Base-by-base conservation (phyloP, 1,140 invertebrate genomes). In the Bemisia tabaci region DNA sequence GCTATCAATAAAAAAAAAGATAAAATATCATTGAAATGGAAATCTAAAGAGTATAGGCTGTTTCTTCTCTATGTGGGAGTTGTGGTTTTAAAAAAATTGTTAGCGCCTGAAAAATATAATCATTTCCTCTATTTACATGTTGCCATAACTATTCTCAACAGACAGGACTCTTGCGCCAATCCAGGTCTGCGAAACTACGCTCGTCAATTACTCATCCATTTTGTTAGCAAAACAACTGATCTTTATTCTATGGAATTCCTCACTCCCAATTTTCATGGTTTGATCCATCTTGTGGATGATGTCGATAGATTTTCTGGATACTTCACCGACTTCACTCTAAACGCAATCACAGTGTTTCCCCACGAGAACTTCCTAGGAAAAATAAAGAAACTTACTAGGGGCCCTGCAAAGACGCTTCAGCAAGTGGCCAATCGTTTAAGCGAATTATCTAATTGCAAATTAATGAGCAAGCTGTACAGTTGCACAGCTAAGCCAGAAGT, bases 31-130 rank as follows among this genome's bases (percentile, higher is more conserved):
- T n/a, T n/a, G n/a, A n/a, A n/a, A n/a, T 77, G 71, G 71, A 77
- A 77, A 70, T 74, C 74, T 26, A 76, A 72, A 26, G 73, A 75
- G 67, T 75, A 72, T 63, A 67, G 78, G 33, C 71, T 72, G 22
- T 80, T 79, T 71, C 62, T 79, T 17, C 65, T 79, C 12, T 79
- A 79, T 68, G 72, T 71, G 23, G 79, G 78, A 2, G 73, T 75
- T 59, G 68, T 77, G 22, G 74, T 75, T 22, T 71, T 75, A 22
- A 71, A 70, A 70, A 60, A 68, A 63, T 48, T 66, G 17, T 63
- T 68, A n/a, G 26, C 1, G 24, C 33, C 59, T 26, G 61, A 66
- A 2, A 33, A 66, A 25, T 66, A 66, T 60, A n/a, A 60, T 24
- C 25, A 68, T 68, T 68, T 68, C 62, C 23, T 68, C 17, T 62